Evolutionary conservation across 2,888 invertebrate species (phyloP), one percentile per base, ranked within the genome.

Genomic region (Fissipunctia ypsillon): DNA sequence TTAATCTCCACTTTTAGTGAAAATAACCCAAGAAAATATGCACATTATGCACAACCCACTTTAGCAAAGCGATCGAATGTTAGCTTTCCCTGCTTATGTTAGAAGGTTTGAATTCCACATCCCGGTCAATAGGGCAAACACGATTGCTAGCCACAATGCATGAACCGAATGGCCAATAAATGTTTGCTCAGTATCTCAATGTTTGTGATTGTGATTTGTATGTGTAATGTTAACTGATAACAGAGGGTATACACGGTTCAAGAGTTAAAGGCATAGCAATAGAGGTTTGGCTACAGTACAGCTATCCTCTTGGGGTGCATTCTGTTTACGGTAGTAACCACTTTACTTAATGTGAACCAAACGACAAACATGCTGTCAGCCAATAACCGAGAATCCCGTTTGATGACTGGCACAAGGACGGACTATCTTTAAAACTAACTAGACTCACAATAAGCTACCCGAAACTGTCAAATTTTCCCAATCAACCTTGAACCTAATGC

Each of bases 161-260:
- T 69, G 35, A 59, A 70, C 66, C 63, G 59, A 73, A 80, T 83
- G 54, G 78, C 60, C 65, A 70, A 77, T 76, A 76, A 59, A 67
- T 54, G 79, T 79, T 79, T 81, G 63, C 48, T 50, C 28, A 68
- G 76, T 81, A 69, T 79, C 54, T 50, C 66, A 57, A 57, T 77
- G 82, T 79, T 70, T 76, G 77, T 67, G 43, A 57, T 63, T 67
- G 68, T 76, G 69, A 81, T 76, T 81, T 79, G 69, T 81, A 54
- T 77, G 54, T 77, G 54, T 79, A 66, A 61, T 67, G 66, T 38
- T 72, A n/a, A n/a, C 57, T 75, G 81, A 81, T 80, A 80, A 48
- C 52, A 14, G 10, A 14, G n/a, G 7, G n/a, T 50, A 48, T n/a
- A 35, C 43, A n/a, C 19, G 12, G 3, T 31, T 3, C 16, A 50